Conservation (phyloP, 92 coral and sea anemone species). For the Parazoanthus swiftii region DNA sequence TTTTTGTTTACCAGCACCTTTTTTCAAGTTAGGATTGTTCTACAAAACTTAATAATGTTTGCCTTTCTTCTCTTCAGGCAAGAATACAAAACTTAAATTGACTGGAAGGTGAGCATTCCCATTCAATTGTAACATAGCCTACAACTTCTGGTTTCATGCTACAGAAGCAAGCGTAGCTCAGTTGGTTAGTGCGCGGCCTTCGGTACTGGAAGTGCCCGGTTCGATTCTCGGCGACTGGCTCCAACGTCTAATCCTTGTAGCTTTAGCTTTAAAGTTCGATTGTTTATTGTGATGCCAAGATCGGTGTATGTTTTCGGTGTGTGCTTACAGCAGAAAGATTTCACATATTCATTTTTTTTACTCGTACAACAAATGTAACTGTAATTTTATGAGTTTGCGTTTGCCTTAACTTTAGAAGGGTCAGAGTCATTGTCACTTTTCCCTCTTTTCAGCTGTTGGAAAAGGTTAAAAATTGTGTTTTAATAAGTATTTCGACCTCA, state of each 20-base stretch:
- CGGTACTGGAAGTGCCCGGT: too few species aligned
- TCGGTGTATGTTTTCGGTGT: too few species aligned
- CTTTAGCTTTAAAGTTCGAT: too few species aligned
- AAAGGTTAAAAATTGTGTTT: too few species aligned
- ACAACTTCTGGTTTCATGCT: neutral
- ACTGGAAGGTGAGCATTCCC: constrained; percentile 82
- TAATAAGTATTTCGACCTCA: too few species aligned
- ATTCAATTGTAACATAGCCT: neutral
- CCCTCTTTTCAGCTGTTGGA: neutral
- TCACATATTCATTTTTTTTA: neutral
- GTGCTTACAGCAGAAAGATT: too few species aligned
- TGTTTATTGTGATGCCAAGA: too few species aligned
- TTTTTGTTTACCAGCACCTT: neutral
- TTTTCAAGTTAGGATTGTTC: neutral
- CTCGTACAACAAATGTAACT: neutral
- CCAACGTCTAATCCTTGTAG: too few species aligned
- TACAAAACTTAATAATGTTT: neutral
- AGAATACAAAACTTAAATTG: constrained; percentile 73
- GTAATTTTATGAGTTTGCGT: neutral
- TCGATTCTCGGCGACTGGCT: too few species aligned
- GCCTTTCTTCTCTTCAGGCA: constrained; percentile 64
- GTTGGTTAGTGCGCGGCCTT: too few species aligned
- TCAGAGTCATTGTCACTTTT: neutral
- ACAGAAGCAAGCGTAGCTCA: too few species aligned
- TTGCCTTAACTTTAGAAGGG: neutral